These are phyloP conservation scores for Synergus gifuensis DNA, from an alignment of 2,888 invertebrate species.

Conservation along the genomic window DNA sequence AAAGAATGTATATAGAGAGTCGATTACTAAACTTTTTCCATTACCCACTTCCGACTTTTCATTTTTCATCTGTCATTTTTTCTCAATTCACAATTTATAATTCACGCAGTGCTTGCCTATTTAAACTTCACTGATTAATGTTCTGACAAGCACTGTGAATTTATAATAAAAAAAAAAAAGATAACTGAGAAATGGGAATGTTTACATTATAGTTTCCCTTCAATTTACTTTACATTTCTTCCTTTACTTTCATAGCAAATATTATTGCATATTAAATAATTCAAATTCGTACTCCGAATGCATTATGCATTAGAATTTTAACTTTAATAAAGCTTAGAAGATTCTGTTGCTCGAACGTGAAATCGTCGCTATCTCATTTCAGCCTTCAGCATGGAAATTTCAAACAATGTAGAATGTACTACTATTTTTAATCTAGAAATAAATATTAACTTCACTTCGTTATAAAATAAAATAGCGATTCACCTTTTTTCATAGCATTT, in stretches of 20 bases:
- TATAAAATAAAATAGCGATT: neutral
- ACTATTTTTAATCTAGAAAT: neutral
- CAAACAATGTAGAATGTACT: neutral
- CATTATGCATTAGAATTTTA: conserved; percentile 1
- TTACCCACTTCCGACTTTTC: no score
- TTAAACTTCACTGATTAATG: no score
- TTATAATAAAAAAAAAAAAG: no score
- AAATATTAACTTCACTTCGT: neutral
- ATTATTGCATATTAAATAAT: neutral
- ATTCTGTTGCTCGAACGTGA: neutral
- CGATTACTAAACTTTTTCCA: no score
- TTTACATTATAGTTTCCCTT: no score
- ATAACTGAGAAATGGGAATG: no score
- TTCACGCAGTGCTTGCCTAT: no score
- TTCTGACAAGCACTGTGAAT: no score
- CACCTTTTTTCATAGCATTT: neutral
- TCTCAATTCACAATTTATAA: no score
- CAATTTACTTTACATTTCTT: neutral
- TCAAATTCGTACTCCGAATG: neutral
- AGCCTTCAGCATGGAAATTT: neutral
- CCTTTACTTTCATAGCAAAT: neutral
- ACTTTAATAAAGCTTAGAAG: neutral
- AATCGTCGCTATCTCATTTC: neutral
- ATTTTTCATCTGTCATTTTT: no score
- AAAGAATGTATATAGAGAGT: no score